Conservation (phyloP, 2,888 invertebrate genomes). For the Acrocyrtus sp. region DNA sequence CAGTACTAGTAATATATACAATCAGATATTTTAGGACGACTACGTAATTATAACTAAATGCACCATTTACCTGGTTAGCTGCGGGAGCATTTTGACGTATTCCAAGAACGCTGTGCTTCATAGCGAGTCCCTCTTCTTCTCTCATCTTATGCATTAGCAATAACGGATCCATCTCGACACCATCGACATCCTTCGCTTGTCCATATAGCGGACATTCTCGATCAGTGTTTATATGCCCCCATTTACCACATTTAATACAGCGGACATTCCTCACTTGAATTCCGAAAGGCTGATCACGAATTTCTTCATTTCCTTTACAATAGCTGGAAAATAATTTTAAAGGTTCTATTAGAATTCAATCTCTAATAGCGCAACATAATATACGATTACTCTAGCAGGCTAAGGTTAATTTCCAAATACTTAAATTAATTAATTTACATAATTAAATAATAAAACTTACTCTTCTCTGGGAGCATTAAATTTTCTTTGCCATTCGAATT, state of each 20-base stretch:
- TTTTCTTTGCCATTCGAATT: slow-evolving; percentile 99
- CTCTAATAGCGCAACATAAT: slow-evolving; percentile 8
- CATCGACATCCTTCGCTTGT: slow-evolving; percentile 76
- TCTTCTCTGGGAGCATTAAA: slow-evolving; percentile 98
- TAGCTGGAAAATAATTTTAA: slow-evolving; percentile 73
- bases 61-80: slow-evolving; percentile 64
- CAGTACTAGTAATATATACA: background rate
- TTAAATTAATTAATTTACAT: background rate
- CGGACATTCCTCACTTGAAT: slow-evolving; percentile 97
- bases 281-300: slow-evolving; percentile 98
- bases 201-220: slow-evolving; percentile 93
- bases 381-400: background rate
- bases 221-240: slow-evolving; percentile 99
- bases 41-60: too few relatives aligned
- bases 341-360: slow-evolving; percentile 14
- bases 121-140: slow-evolving; percentile 89
- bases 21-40: too few relatives aligned
- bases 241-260: slow-evolving; percentile 98
- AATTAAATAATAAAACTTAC: slow-evolving; percentile 66
- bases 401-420: background rate
- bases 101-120: slow-evolving; percentile 77
- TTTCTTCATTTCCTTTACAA: slow-evolving; percentile 97
- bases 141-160: slow-evolving; percentile 89
- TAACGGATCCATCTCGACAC: slow-evolving; percentile 72
- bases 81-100: slow-evolving; percentile 67